Conservation (phyloP, 2,888 invertebrate species). For the Pteria penguin region DNA sequence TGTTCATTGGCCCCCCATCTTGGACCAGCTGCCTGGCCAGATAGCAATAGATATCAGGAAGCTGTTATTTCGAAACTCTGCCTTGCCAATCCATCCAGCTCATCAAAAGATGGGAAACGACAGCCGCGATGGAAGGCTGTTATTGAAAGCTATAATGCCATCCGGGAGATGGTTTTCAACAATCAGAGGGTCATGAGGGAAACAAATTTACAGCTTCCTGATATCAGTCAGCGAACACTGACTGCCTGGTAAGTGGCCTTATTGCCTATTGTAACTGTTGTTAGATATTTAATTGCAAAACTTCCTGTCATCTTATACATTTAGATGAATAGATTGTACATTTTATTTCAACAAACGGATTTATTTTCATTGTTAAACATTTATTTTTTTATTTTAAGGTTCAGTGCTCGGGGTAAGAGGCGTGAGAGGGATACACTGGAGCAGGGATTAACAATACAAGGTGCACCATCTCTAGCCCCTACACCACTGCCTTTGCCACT, state of each 20-base stretch:
- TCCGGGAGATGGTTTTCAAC: constrained; percentile 17
- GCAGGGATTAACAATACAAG: constrained; percentile 28
- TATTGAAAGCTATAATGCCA: not conserved
- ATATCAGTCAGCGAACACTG: constrained; percentile 20
- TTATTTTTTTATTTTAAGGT: constrained; percentile 4
- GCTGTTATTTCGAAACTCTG: constrained; percentile 9
- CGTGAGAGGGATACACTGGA: constrained; percentile 39
- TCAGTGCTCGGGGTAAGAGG: constrained; percentile 16
- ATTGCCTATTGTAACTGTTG: not conserved
- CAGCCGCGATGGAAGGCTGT: constrained; percentile 11
- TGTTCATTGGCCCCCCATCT: constrained; percentile 20
- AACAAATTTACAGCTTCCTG: constrained; percentile 11
- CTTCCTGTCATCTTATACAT: too few relatives aligned
- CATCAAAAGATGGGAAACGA: constrained; percentile 17
- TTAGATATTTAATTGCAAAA: too few relatives aligned
- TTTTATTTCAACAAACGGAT: too few relatives aligned
- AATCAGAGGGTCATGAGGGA: not conserved
- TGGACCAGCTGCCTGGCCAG: constrained; percentile 19
- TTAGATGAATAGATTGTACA: too few relatives aligned
- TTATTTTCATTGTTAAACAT: too few relatives aligned
- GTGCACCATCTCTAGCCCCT: constrained; percentile 15
- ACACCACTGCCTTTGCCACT: not conserved
- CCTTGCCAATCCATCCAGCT: not conserved
- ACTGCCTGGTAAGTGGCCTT: constrained; percentile 9
- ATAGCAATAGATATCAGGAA: constrained; percentile 13